Evolutionary conservation across 2,888 invertebrate species (phyloP).

Genomic region (Poecilobothrus nobilitatus): DNA sequence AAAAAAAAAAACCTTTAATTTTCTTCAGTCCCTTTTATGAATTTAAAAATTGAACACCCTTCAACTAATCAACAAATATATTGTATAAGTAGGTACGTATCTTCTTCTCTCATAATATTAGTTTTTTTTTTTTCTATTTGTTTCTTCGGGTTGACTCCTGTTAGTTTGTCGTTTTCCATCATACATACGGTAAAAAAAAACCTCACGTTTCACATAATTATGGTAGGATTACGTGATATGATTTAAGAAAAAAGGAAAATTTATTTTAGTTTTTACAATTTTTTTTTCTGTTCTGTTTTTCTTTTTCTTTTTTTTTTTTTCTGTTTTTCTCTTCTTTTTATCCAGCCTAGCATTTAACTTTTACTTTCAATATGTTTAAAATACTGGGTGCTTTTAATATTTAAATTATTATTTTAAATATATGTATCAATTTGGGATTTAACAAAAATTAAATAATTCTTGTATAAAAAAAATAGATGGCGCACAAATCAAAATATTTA

Average conservation of each 20-base stretch:
- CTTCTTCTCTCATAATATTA: not conserved
- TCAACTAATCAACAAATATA: not conserved
- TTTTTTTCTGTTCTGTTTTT: not conserved
- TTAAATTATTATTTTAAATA: no score
- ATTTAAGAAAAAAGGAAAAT: slow-evolving; percentile 1
- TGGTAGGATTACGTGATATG: slow-evolving; percentile 6
- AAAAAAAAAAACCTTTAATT: no score
- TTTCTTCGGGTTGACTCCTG: not conserved
- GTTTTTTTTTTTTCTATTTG: no score
- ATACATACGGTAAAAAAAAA: not conserved
- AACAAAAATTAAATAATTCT: no score
- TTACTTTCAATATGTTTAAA: no score
- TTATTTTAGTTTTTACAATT: not conserved
- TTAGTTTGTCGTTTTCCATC: not conserved
- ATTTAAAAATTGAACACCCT: not conserved
- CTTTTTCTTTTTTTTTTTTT: not conserved
- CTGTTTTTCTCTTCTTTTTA: not conserved
- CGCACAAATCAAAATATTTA: no score
- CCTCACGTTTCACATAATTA: slow-evolving; percentile 6
- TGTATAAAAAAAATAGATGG: no score
- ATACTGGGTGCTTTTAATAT: no score
- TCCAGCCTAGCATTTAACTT: not conserved
- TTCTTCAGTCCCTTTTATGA: no score
- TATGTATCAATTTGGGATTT: no score
- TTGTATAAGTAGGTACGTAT: not conserved